Conservation (phyloP, 2,888 invertebrate species). For the Prenolepis imparis region DNA sequence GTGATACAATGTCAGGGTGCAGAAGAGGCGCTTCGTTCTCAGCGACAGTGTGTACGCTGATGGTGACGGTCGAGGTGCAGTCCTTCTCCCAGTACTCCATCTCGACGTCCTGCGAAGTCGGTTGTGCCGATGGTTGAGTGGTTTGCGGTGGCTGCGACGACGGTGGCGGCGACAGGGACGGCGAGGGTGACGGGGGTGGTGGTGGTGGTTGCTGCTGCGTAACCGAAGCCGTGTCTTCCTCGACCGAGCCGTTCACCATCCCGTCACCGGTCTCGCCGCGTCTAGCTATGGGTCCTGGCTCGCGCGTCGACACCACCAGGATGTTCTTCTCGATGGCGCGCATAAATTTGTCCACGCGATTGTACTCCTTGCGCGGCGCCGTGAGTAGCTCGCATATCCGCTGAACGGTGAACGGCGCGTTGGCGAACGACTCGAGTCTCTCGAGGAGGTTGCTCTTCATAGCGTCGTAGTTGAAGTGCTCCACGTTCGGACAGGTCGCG, state of each 20-base stretch:
- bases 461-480: constrained; percentile 95
- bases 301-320: constrained; percentile 91
- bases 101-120: constrained; percentile 79
- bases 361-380: constrained; percentile 97
- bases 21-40: constrained; percentile 75
- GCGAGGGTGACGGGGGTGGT: not conserved
- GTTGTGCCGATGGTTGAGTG: not conserved
- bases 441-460: constrained; percentile 95
- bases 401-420: constrained; percentile 98
- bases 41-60: constrained; percentile 68
- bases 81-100: constrained; percentile 85
- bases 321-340: constrained; percentile 98
- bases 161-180: not conserved
- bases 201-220: constrained; percentile 57
- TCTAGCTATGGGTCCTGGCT: constrained; percentile 85
- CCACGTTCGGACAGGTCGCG: constrained; percentile 96
- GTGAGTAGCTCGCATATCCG: constrained; percentile 97
- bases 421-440: constrained; percentile 93
- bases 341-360: constrained; percentile 98
- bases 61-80: constrained; percentile 77
- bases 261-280: constrained; percentile 85
- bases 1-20: constrained; percentile 70
- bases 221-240: constrained; percentile 77
- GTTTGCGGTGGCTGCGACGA: not conserved
- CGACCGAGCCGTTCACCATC: constrained; percentile 84